Evolutionary conservation across 2,113 vertebrate genomes (phyloP).

Genomic region (Haliaeetus leucogaster): DNA sequence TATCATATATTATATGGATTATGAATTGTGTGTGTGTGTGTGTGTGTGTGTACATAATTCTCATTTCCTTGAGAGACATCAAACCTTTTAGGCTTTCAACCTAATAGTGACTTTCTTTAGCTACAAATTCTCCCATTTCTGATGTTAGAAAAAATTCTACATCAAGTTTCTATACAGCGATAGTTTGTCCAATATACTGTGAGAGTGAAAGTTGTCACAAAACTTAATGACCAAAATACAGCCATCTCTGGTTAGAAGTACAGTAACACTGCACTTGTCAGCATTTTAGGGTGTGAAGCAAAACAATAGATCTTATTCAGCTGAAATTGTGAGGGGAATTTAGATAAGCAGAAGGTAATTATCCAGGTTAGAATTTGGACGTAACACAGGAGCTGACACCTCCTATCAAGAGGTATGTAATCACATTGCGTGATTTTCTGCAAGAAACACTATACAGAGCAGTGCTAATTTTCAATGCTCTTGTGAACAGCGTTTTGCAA

Average conservation of each 20-base stretch:
- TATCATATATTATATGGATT: background rate
- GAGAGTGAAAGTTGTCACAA: background rate
- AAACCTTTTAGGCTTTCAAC: background rate
- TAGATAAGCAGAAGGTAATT: slow-evolving; percentile 55
- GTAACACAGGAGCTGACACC: slow-evolving; percentile 9
- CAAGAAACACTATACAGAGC: background rate
- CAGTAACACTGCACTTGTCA: background rate
- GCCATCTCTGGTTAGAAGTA: background rate
- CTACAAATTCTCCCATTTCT: background rate
- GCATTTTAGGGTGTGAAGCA: background rate
- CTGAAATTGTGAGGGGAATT: slow-evolving; percentile 45
- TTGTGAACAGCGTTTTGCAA: slow-evolving; percentile 30
- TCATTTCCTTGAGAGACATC: background rate
- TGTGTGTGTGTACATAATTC: background rate
- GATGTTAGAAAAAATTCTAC: background rate
- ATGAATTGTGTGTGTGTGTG: background rate
- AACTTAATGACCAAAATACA: background rate
- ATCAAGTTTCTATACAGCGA: background rate
- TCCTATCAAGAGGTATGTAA: slow-evolving; percentile 33
- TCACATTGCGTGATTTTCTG: slow-evolving; percentile 4
- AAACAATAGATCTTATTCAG: slow-evolving; percentile 37
- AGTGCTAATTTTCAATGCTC: slow-evolving; percentile 36
- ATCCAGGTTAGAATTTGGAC: slow-evolving; percentile 18
- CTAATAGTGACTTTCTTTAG: background rate
- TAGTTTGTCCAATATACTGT: background rate